A percentile compares a stretch with the other conserved stretches of the same genome.
Evolutionary conservation across 2,797 vertebrate species (phyloP).

Genomic region (Cebuella pygmaea): DNA sequence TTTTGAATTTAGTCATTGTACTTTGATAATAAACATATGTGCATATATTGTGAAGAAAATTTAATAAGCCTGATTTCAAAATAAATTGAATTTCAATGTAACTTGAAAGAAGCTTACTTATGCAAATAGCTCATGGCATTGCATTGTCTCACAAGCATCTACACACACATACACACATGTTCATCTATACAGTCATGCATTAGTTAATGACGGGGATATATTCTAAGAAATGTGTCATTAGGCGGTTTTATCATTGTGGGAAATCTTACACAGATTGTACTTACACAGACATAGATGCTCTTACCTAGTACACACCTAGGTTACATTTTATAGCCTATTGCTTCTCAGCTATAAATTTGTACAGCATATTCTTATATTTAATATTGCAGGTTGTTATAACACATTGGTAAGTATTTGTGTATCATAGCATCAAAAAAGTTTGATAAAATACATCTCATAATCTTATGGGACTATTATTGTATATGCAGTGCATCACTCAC

Average conservation of each 20-base stretch:
- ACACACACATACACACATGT: not conserved
- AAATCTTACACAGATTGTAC: not conserved
- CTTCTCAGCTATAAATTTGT: not conserved
- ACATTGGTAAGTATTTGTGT: not conserved
- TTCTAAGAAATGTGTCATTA: not conserved
- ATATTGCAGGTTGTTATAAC: not conserved
- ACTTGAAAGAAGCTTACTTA: not conserved
- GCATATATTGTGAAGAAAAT: not conserved
- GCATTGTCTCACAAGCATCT: not conserved
- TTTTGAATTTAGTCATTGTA: not conserved
- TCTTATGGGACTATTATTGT: not conserved
- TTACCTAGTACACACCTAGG: not conserved
- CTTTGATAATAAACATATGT: not conserved
- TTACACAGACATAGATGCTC: not conserved
- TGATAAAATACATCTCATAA: not conserved
- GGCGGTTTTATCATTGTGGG: not conserved
- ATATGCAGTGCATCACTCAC: accelerated
- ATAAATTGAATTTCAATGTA: not conserved
- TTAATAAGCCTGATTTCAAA: not conserved
- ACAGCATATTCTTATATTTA: not conserved
- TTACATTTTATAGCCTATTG: not conserved
- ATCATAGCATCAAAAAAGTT: not conserved
- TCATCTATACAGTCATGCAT: not conserved
- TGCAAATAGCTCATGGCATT: not conserved
- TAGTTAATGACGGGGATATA: not conserved